Evolutionary conservation across 2,113 vertebrate genomes (phyloP).

Genomic region (Saimiri boliviensis): DNA sequence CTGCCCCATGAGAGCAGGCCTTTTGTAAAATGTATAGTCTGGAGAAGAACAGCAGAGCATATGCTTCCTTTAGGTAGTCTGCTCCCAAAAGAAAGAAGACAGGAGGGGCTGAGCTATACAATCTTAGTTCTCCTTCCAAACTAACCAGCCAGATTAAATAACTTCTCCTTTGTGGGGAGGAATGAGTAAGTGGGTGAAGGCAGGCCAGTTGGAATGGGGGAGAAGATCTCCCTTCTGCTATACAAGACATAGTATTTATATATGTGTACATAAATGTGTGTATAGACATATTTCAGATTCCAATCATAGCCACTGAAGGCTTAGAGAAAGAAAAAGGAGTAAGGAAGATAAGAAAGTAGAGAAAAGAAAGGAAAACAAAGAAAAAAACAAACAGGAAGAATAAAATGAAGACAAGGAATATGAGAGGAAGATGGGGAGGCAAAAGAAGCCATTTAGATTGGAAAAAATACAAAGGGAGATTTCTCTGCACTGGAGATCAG

Average conservation of each 20-base stretch:
- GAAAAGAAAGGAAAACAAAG: background rate
- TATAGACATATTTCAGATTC: background rate
- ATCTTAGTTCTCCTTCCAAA: background rate
- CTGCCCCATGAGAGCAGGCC: background rate
- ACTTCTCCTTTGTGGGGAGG: background rate
- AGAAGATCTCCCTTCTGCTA: constrained; percentile 10
- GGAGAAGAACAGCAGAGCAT: background rate
- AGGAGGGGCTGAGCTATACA: background rate
- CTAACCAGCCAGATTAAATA: background rate
- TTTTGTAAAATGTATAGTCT: background rate
- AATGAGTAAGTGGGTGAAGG: background rate
- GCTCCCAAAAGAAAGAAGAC: background rate
- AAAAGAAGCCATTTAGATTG: constrained; percentile 5
- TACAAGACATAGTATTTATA: background rate
- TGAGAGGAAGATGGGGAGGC: background rate
- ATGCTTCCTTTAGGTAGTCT: background rate
- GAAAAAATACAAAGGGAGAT: background rate
- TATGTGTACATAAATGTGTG: background rate
- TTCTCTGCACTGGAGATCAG: background rate
- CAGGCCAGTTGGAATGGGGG: background rate
- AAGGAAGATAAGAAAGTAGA: background rate
- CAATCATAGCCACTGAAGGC: background rate
- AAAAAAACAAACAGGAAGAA: background rate
- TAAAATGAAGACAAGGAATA: background rate
- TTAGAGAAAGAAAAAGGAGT: constrained; percentile 3